These are phyloP conservation scores for Pterobdella sp. DNA, from an alignment of 2,888 invertebrate species.

Conservation along the genomic window DNA sequence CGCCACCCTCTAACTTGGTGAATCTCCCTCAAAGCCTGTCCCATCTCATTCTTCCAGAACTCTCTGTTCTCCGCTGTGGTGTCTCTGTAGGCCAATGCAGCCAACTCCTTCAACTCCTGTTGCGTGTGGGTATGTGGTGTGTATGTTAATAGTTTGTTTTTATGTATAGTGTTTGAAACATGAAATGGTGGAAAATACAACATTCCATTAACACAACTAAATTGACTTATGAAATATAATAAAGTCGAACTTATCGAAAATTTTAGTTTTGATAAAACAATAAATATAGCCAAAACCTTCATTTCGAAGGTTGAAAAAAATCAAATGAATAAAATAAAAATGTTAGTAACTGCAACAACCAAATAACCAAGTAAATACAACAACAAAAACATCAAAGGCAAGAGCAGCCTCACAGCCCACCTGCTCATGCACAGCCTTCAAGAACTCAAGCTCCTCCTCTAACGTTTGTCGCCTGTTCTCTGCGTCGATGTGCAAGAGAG, in stretches of 20 bases:
- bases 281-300: too few species aligned
- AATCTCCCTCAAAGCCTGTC: slow-evolving; percentile 54
- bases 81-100: slow-evolving; percentile 54
- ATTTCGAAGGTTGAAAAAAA: too few species aligned
- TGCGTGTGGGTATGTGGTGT: too few species aligned
- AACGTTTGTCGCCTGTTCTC: slow-evolving; percentile 54
- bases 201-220: too few species aligned
- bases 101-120: slow-evolving; percentile 55
- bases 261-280: too few species aligned
- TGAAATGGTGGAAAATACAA: too few species aligned
- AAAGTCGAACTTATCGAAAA: too few species aligned
- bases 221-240: too few species aligned
- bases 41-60: slow-evolving; percentile 56
- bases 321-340: too few species aligned
- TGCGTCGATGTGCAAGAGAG: slow-evolving; percentile 53
- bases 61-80: slow-evolving; percentile 55
- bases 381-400: neutral
- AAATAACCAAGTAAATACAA: neutral
- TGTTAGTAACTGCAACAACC: neutral
- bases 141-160: too few species aligned
- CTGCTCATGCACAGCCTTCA: slow-evolving; percentile 53
- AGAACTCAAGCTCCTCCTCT: slow-evolving; percentile 54
- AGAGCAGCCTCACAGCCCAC: slow-evolving; percentile 41
- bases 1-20: too few species aligned
- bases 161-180: too few species aligned